These are phyloP conservation scores for Azemiops feae DNA, from an alignment of 2,113 vertebrate species.

Conservation along the genomic window DNA sequence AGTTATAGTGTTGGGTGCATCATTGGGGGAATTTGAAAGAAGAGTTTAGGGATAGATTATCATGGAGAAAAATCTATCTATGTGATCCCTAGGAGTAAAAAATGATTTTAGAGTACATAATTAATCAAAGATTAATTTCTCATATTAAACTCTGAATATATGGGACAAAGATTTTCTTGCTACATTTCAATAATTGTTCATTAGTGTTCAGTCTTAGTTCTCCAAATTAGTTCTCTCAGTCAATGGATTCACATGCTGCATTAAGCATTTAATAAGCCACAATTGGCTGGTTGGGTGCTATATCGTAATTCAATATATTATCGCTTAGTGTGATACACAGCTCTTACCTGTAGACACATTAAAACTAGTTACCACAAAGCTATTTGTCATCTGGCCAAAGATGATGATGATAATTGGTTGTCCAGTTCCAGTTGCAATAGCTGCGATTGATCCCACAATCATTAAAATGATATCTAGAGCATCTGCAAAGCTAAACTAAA, in stretches of 20 bases:
- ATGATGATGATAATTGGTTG: constrained; percentile 79
- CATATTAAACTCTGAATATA: not conserved
- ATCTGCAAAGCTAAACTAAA: constrained; percentile 80
- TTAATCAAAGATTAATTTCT: not conserved
- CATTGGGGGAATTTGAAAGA: not conserved
- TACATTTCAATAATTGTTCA: not conserved
- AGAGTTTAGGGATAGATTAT: not conserved
- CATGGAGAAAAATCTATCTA: not conserved
- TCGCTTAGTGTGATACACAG: not conserved
- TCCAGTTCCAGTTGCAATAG: constrained; percentile 71
- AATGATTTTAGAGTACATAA: not conserved
- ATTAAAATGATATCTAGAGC: constrained; percentile 73
- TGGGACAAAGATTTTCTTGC: not conserved
- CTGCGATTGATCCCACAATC: constrained; percentile 69
- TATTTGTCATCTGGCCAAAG: constrained; percentile 85
- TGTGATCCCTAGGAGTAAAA: not conserved
- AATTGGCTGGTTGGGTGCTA: not conserved
- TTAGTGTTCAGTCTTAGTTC: not conserved
- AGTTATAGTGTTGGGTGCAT: not conserved
- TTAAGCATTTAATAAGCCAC: not conserved
- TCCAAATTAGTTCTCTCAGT: not conserved
- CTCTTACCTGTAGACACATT: constrained; percentile 43
- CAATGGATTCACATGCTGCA: not conserved
- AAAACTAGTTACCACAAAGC: constrained; percentile 62
- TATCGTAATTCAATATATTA: not conserved